Percentiles rank a stretch among this genome's conserved stretches.
Conservation (phyloP, 2,113 vertebrate genomes). For the Lampris incognitus region DNA sequence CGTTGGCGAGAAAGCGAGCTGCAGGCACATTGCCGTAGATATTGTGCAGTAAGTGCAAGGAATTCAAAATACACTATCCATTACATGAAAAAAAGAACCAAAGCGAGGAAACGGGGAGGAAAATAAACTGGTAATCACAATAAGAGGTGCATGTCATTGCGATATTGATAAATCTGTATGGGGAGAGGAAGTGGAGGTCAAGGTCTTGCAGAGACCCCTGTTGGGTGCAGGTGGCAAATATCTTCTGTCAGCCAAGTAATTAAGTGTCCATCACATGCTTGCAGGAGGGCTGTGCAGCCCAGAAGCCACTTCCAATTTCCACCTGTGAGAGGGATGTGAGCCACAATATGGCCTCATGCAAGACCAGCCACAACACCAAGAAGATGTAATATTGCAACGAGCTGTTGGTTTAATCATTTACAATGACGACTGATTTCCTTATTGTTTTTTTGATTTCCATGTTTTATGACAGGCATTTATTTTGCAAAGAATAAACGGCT, state of each 20-base stretch:
- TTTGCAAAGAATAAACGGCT: too few species aligned
- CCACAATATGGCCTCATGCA: slow-evolving; percentile 65
- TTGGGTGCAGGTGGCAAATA: slow-evolving; percentile 77
- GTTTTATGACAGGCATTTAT: too few species aligned
- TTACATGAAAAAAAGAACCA: background rate
- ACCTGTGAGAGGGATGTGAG: slow-evolving; percentile 69
- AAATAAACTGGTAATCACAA: slow-evolving; percentile 33
- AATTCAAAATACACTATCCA: background rate
- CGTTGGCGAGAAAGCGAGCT: background rate
- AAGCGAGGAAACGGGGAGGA: background rate
- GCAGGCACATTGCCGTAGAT: background rate
- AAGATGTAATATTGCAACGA: too few species aligned
- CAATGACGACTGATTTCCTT: too few species aligned
- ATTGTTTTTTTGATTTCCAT: too few species aligned
- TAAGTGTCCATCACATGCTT: slow-evolving; percentile 79
- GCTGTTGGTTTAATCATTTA: too few species aligned
- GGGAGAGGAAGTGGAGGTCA: slow-evolving; percentile 73
- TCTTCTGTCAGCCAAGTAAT: slow-evolving; percentile 82
- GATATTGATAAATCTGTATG: slow-evolving; percentile 66
- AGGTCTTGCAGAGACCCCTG: slow-evolving; percentile 74
- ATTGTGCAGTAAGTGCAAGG: background rate
- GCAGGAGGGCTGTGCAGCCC: slow-evolving; percentile 71
- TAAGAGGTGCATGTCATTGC: slow-evolving; percentile 44
- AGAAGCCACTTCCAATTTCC: slow-evolving; percentile 68
- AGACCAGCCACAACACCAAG: slow-evolving; percentile 36